Percentiles rank a stretch among this genome's conserved stretches.
Conservation (phyloP, 2,888 invertebrate species). For the Prostheceraeus crozeri region DNA sequence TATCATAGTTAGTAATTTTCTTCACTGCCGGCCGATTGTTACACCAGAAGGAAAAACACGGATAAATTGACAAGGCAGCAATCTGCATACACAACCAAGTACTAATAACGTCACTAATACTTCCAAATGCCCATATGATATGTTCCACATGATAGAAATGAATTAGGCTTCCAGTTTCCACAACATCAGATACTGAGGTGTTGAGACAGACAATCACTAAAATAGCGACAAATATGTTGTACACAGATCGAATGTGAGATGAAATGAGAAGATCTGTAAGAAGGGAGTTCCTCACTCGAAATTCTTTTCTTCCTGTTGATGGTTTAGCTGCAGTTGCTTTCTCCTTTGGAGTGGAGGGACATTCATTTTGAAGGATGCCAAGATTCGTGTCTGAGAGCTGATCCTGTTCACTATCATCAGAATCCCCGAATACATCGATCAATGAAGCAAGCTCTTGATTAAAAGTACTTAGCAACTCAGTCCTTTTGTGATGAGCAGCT, state of each 20-base stretch:
- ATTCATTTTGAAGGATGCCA: too few species aligned
- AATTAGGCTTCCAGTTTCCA: conserved; percentile 62
- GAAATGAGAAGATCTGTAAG: conserved; percentile 71
- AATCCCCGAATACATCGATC: too few species aligned
- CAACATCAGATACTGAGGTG: conserved; percentile 67
- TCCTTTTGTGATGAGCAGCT: too few species aligned
- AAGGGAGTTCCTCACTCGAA: conserved; percentile 68
- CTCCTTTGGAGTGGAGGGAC: too few species aligned
- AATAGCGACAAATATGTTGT: conserved; percentile 74
- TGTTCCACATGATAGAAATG: conserved; percentile 57
- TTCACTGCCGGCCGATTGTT: neutral
- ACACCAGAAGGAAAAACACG: conserved; percentile 33
- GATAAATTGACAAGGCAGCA: conserved; percentile 44
- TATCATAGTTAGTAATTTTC: neutral
- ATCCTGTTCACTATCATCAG: too few species aligned
- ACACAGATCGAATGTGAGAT: conserved; percentile 72
- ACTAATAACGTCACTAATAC: conserved; percentile 61
- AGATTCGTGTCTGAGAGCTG: too few species aligned
- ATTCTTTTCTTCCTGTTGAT: too few species aligned
- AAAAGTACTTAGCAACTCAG: too few species aligned
- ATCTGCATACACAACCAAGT: conserved; percentile 61
- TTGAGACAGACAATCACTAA: conserved; percentile 68
- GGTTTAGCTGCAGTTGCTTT: too few species aligned
- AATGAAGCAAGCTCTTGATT: too few species aligned
- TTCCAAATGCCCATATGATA: conserved; percentile 62